Base-by-base conservation (phyloP, 1,140 invertebrate genomes). In the Sipha flava region DNA sequence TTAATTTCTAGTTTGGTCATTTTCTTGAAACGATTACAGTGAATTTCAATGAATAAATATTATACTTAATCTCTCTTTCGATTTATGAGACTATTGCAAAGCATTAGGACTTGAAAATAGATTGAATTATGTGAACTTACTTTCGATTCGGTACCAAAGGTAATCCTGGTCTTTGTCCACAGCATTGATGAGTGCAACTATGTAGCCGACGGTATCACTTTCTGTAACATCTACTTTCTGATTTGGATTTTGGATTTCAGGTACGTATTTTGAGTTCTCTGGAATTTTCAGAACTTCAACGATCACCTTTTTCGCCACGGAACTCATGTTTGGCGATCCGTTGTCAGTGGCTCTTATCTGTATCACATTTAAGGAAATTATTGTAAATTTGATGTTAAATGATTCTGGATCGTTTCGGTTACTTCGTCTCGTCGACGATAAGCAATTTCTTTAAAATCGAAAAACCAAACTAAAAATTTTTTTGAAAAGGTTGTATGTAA, bases 91-190 rank as follows among this genome's bases (percentile, higher is more conserved):
- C n/a, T n/a, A n/a, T n/a, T n/a, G n/a, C n/a, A n/a, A n/a, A n/a
- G n/a, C n/a, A n/a, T n/a, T n/a, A n/a, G n/a, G n/a, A n/a, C n/a
- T n/a, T n/a, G n/a, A n/a, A n/a, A n/a, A n/a, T n/a, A n/a, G n/a
- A n/a, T n/a, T n/a, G n/a, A n/a, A n/a, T n/a, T n/a, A 40, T 10
- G 37, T 40, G 9, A 43, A 89, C 91, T 89, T 87, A 95, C 94
- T 93, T 59, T 92, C 89, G 81, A 98, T 97, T 83, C 94, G 91
- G 85, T 93, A 97, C 92, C 94, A 97, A 52, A 98, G 85, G 59
- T 89, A 88, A 84, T 96, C 93, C 37, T 90, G 90, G 83, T 98
- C 95, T 64, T 90, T 88, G 86, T 97, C 95, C 9, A 88, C 87
- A 0, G 94, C 95, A 83, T 94, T 90, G 73, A 97, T 88, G 26